A percentile compares a stretch with the other conserved stretches of the same genome.
Evolutionary conservation across 1,140 invertebrate species (phyloP).

Genomic region (Coelopa frigida): DNA sequence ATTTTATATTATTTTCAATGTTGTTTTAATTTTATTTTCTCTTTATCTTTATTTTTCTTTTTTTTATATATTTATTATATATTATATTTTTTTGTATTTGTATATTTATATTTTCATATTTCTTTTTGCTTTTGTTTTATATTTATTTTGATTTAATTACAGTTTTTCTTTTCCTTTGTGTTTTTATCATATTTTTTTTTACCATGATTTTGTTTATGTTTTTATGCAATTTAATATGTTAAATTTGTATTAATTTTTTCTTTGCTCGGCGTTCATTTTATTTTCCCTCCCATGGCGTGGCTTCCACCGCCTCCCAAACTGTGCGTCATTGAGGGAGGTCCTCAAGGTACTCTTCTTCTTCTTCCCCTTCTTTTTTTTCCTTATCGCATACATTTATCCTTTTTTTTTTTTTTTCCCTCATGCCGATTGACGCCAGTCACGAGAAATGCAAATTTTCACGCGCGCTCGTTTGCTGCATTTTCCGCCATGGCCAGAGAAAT

Average conservation of each 20-base stretch:
- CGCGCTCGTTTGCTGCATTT: too few species aligned
- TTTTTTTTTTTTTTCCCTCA: not conserved
- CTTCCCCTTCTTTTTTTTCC: constrained; percentile 6
- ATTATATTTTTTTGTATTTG: not conserved
- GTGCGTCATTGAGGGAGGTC: too few species aligned
- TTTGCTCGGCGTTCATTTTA: too few species aligned
- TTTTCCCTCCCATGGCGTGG: too few species aligned
- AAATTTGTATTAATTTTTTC: constrained; percentile 13
- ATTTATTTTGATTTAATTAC: not conserved
- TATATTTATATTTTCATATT: not conserved
- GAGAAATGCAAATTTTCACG: too few species aligned
- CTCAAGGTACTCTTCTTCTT: constrained; percentile 18
- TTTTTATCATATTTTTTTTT: not conserved
- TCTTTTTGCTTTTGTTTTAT: not conserved
- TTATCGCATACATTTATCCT: constrained; percentile 8
- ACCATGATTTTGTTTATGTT: not conserved
- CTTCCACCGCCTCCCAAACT: too few species aligned
- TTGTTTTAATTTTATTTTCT: not conserved
- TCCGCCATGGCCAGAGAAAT: too few species aligned
- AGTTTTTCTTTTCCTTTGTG: not conserved
- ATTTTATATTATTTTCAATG: not conserved
- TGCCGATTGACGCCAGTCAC: not conserved
- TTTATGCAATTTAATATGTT: constrained; percentile 20
- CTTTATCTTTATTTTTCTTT: not conserved
- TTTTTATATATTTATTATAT: not conserved